Conservation (phyloP, 2,797 vertebrate species). For the Platyrinchus mystaceus region DNA sequence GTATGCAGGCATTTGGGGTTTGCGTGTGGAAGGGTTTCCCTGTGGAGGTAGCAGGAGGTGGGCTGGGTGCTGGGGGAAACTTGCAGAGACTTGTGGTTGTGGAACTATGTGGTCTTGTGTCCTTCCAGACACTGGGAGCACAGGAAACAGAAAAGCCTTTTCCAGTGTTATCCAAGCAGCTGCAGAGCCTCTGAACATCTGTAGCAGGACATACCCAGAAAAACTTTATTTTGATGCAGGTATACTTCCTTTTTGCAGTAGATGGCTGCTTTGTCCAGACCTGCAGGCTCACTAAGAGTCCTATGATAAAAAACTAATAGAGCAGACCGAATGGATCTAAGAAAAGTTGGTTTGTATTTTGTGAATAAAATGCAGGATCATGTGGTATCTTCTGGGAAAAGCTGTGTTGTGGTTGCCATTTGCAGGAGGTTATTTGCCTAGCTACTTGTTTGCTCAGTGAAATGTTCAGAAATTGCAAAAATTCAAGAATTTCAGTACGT, state of each 20-base stretch:
- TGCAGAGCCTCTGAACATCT: neutral
- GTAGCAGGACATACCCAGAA: neutral
- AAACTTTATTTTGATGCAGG: neutral
- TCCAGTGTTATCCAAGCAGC: neutral
- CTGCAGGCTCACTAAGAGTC: neutral
- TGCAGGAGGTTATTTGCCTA: neutral
- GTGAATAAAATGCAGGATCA: neutral
- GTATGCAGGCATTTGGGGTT: neutral
- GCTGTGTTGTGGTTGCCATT: neutral
- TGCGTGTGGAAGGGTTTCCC: neutral
- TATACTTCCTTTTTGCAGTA: neutral
- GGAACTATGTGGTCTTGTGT: neutral
- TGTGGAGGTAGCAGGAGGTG: neutral
- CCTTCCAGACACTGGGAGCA: fast-evolving
- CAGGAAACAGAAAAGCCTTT: neutral
- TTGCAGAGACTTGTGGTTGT: fast-evolving
- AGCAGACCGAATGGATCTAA: neutral
- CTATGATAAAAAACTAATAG: neutral
- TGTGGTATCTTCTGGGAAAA: neutral
- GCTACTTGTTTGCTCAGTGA: neutral
- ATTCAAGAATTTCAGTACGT: neutral
- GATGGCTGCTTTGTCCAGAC: neutral
- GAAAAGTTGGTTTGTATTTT: neutral
- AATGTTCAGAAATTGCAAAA: neutral
- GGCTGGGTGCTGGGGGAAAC: neutral